Conservation (phyloP, 2,113 vertebrate genomes). For the Apaloderma vittatum region DNA sequence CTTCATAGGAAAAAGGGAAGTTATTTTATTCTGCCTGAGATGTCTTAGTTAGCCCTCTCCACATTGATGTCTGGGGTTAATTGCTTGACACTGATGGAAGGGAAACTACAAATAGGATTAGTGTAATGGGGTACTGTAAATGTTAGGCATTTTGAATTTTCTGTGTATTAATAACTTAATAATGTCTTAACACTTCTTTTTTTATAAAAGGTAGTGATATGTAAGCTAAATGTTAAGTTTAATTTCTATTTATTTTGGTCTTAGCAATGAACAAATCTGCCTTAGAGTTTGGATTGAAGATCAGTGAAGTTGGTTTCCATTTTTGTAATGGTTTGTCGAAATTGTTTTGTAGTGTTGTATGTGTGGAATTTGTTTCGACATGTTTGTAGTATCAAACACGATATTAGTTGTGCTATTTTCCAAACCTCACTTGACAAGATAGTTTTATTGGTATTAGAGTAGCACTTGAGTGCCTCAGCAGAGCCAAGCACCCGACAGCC, state of each 20-base stretch:
- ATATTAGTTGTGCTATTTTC: background rate
- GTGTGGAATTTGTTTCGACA: background rate
- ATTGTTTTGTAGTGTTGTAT: background rate
- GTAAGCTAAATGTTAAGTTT: background rate
- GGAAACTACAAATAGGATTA: background rate
- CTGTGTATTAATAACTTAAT: background rate
- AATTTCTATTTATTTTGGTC: background rate
- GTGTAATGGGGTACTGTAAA: background rate
- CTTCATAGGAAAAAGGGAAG: background rate
- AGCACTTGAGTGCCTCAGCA: background rate
- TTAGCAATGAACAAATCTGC: background rate
- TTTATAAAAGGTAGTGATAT: background rate
- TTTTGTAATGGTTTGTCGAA: background rate
- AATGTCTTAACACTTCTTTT: background rate
- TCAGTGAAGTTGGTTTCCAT: background rate
- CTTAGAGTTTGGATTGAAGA: background rate
- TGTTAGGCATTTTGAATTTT: conserved; percentile 6
- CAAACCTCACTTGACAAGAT: background rate
- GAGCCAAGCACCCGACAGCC: background rate
- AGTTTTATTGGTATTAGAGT: background rate
- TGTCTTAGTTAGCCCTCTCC: background rate
- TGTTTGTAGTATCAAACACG: background rate
- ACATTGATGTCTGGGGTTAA: background rate
- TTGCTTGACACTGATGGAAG: background rate
- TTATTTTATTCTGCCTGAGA: background rate